A percentile compares a stretch with the other conserved stretches of the same genome.
Conservation (phyloP, 2,113 vertebrate genomes). For the Panthera uncia region DNA sequence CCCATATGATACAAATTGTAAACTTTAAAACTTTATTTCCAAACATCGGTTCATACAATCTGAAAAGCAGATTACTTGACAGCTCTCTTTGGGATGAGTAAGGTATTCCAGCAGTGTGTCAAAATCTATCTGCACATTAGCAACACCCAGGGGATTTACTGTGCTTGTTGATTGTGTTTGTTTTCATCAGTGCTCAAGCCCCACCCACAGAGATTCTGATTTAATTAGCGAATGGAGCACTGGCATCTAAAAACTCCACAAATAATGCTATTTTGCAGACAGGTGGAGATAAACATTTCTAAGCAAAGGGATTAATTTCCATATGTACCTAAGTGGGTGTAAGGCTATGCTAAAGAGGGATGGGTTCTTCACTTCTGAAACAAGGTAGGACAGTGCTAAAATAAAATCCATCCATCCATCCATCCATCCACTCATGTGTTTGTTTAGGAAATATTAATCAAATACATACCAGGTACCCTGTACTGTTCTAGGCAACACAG, state of each 20-base stretch:
- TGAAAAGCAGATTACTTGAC: not conserved
- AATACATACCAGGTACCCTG: not conserved
- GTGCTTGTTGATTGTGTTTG: not conserved
- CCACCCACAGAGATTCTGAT: not conserved
- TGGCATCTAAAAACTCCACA: not conserved
- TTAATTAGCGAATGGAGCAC: not conserved
- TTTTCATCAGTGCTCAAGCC: not conserved
- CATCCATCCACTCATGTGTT: not conserved
- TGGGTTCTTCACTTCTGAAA: not conserved
- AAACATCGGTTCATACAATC: not conserved
- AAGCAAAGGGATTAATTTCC: not conserved
- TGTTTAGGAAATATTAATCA: not conserved
- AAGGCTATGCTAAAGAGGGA: not conserved
- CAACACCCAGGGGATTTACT: not conserved
- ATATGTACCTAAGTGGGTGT: not conserved
- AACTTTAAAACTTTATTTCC: not conserved
- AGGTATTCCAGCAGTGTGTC: not conserved
- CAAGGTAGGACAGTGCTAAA: not conserved
- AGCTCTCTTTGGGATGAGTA: not conserved
- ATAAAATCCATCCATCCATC: not conserved
- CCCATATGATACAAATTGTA: not conserved
- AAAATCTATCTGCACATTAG: not conserved
- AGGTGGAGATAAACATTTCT: not conserved
- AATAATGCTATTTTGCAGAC: not conserved
- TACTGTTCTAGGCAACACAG: rapidly evolving